phyloP scores from a whole-genome alignment of 2,888 invertebrate genomes.

The Prosapia bicincta region DNA sequence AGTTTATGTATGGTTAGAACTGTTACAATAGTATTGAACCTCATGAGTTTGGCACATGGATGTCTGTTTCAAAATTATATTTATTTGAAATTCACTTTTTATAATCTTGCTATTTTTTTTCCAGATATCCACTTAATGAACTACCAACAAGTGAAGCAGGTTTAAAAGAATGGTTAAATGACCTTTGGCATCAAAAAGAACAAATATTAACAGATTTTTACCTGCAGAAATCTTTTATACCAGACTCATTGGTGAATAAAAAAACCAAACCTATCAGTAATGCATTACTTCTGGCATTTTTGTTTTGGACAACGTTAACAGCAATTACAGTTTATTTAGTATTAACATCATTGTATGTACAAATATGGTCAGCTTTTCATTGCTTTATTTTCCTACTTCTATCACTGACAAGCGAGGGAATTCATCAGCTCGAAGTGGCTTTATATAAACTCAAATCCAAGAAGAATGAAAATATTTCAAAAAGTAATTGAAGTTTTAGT shows the following conservation, averaged over 20 bases:
- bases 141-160: constrained; percentile 57
- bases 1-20: too few species aligned
- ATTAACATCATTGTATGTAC: constrained; percentile 24
- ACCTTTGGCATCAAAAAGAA: constrained; percentile 66
- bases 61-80: too few species aligned
- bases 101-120: too few species aligned
- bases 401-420: constrained; percentile 33
- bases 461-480: neutral
- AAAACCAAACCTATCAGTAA: constrained; percentile 42
- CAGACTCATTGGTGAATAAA: neutral
- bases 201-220: constrained; percentile 57
- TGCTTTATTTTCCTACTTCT: constrained; percentile 29
- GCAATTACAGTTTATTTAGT: constrained; percentile 28
- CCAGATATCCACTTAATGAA: constrained; percentile 56
- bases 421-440: constrained; percentile 33
- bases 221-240: constrained; percentile 50
- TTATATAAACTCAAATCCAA: constrained; percentile 28
- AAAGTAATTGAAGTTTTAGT: neutral
- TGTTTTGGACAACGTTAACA: constrained; percentile 58
- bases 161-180: constrained; percentile 60
- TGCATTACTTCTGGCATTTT: constrained; percentile 53
- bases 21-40: too few species aligned
- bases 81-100: too few species aligned
- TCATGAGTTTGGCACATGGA: too few species aligned
- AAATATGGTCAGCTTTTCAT: constrained; percentile 29